These are phyloP conservation scores for Herpailurus yagouaroundi DNA, from an alignment of 2,113 vertebrate species.

Conservation along the genomic window DNA sequence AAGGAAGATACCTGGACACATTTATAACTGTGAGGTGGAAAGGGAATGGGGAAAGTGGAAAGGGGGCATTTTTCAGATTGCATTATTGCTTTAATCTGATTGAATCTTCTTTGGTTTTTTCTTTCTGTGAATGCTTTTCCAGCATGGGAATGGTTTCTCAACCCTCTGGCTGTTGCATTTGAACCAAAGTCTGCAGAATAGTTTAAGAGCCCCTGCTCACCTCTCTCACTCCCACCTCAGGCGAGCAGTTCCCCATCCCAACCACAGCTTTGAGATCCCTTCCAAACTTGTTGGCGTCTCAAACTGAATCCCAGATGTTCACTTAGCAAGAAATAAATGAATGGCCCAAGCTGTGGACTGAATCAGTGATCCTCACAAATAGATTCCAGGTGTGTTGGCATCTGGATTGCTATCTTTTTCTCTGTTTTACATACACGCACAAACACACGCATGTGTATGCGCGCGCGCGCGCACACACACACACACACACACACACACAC, in stretches of 20 bases:
- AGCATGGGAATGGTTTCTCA: constrained; percentile 26
- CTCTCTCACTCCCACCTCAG: constrained; percentile 56
- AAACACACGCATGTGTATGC: not conserved
- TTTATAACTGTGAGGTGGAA: constrained; percentile 35
- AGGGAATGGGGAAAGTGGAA: not conserved
- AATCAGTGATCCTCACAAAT: constrained; percentile 74
- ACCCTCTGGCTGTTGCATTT: constrained; percentile 54
- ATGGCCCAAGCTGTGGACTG: constrained; percentile 65
- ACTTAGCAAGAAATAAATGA: constrained; percentile 75
- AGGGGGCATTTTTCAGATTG: not conserved
- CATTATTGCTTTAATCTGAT: constrained; percentile 31
- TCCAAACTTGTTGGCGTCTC: constrained; percentile 67
- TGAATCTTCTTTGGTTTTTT: not conserved
- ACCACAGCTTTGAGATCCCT: constrained; percentile 61
- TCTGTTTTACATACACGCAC: not conserved
- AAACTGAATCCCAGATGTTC: constrained; percentile 81
- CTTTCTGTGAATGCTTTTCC: constrained; percentile 28
- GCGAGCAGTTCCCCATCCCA: constrained; percentile 50
- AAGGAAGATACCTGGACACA: constrained; percentile 64
- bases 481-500: not conserved
- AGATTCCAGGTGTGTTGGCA: constrained; percentile 79
- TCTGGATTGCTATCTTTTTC: constrained; percentile 44
- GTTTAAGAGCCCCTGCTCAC: constrained; percentile 60
- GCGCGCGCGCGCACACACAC: not conserved
- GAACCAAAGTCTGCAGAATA: constrained; percentile 69